A percentile compares a stretch with the other conserved stretches of the same genome.
These are phyloP conservation scores for Melanotaenia duboulayi DNA, from an alignment of 2,113 vertebrate species.

Conservation along the genomic window DNA sequence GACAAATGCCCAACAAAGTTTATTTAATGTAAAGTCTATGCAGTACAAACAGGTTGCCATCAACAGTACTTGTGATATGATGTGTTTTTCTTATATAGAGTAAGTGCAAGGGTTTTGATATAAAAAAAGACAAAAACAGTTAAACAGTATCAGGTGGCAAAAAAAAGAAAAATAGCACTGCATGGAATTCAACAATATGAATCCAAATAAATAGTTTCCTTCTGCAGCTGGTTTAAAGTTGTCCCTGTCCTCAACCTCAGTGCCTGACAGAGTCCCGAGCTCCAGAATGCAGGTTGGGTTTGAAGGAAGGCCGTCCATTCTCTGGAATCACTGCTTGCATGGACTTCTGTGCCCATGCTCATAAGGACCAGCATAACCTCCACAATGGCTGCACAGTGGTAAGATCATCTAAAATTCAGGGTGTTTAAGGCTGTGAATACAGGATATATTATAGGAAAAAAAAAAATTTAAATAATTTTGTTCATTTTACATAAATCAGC, in stretches of 20 bases:
- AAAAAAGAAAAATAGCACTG: background rate
- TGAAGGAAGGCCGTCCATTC: conserved; percentile 95
- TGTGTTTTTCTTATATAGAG: no score
- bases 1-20: background rate
- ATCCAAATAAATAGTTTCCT: background rate
- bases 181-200: background rate
- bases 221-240: background rate
- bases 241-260: conserved; percentile 69
- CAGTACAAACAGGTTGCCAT: background rate
- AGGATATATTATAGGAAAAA: no score
- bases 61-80: background rate
- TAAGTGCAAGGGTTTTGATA: no score
- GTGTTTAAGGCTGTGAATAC: background rate
- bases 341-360: conserved; percentile 99
- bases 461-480: background rate
- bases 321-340: conserved; percentile 98
- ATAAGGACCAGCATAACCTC: conserved; percentile 99
- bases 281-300: conserved; percentile 92
- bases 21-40: no score
- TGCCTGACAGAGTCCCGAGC: conserved; percentile 88
- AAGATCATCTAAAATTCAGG: conserved; percentile 50
- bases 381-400: conserved; percentile 99
- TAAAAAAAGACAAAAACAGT: background rate
- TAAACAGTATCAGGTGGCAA: background rate
- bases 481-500: background rate